Conservation (phyloP, 1,140 invertebrate species). For the Polypedilum vanderplanki region DNA sequence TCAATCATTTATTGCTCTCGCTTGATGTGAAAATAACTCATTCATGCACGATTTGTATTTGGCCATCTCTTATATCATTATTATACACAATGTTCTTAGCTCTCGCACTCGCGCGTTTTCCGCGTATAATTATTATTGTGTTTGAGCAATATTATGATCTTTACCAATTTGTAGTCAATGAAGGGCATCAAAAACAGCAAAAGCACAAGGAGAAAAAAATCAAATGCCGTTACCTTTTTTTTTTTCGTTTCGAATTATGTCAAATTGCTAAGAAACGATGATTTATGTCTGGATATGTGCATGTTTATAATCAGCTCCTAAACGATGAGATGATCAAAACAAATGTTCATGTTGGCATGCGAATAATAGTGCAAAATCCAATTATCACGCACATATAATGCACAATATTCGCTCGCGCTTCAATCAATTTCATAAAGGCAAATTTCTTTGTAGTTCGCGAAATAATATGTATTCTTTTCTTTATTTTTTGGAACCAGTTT, state of each 20-base stretch:
- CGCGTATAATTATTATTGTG: not conserved
- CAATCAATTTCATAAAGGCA: not conserved
- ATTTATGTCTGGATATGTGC: not conserved
- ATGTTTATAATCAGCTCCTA: not conserved
- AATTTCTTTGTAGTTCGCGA: not conserved
- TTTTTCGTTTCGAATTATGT: not conserved
- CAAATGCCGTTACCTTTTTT: not conserved
- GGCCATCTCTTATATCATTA: not conserved
- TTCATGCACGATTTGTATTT: slow-evolving; percentile 5
- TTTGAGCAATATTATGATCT: slow-evolving; percentile 3
- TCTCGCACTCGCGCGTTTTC: not conserved
- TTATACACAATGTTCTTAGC: not conserved
- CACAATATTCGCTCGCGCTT: not conserved
- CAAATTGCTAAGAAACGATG: not conserved
- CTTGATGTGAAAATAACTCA: slow-evolving; percentile 18
- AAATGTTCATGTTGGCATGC: not conserved
- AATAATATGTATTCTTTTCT: not conserved
- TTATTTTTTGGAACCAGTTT: slow-evolving; percentile 11
- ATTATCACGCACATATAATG: slow-evolving; percentile 17
- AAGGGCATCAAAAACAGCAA: not conserved
- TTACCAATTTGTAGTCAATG: not conserved
- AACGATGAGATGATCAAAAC: not conserved
- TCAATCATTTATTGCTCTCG: slow-evolving; percentile 4
- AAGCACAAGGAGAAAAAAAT: not conserved
- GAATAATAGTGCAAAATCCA: slow-evolving; percentile 5